Base-by-base conservation (phyloP, 1,140 invertebrate species). In the Homarus americanus region DNA sequence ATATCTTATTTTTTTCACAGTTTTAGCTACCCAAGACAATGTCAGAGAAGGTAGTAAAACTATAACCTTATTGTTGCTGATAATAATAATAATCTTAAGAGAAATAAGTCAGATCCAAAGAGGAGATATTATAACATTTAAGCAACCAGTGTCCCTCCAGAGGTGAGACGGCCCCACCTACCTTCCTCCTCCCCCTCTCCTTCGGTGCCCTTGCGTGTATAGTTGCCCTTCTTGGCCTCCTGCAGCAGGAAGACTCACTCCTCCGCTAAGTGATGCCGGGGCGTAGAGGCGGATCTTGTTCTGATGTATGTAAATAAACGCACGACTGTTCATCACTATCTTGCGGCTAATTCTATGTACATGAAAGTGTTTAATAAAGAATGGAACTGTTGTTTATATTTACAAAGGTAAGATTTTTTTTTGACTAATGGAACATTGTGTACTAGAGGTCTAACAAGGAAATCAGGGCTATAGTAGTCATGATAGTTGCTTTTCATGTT, bases 401-500 rank as follows among this genome's bases (percentile, higher is more conserved):
- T 90, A 83, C 87, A 90, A 84, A 90, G 79, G 82, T 82, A 83
- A 90, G 79, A 83, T 90, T 90, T 87, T 83, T 90, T 78, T 90
- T 90, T 89, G 76, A 83, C 66, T 83, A 78, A 17, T 78, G 79
- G 76, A 84, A 82, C 72, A 76, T 89, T n/a, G 87, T 84, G 87
- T 84, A 90, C 53, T 83, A 90, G 87, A 90, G 72, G 53, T 90
- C 36, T 88, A 86, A 75, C 73, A 83, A 84, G 87, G 87, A 89
- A 89, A 90, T 90, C 87, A 90, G 87, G 87, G 80, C 87, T 90
- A 38, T 90, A 90, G 87, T 76, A 63, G 76, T 58, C 87, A 84
- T 84, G 44, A 83, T 90, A 90, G 87, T 84, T 78, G 87, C 87
- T 90, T 90, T 90, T 84, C 80, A 78, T 90, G 87, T 90, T 90